Percentiles rank a stretch among this genome's conserved stretches.
phyloP scores from a whole-genome alignment of 2,888 invertebrate species.

The Nemotelus pantherinus region DNA sequence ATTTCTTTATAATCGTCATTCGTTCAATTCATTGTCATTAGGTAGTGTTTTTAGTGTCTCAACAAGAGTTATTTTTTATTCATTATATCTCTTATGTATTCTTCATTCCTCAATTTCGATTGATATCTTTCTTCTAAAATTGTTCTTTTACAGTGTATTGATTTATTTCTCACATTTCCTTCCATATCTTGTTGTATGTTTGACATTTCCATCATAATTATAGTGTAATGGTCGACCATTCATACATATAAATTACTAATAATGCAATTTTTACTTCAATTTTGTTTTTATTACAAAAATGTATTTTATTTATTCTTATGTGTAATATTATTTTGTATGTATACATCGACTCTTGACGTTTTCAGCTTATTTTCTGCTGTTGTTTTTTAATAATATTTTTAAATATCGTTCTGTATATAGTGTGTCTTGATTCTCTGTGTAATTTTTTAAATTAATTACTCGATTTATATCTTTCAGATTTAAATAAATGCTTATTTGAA shows the following conservation, averaged over 20 bases:
- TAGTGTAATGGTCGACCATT: not conserved
- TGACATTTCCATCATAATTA: not conserved
- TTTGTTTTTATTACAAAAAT: conserved; percentile 34
- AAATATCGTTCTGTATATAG: conserved; percentile 19
- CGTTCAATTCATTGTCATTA: too few species aligned
- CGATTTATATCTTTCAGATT: not conserved
- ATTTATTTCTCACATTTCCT: too few species aligned
- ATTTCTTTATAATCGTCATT: too few species aligned
- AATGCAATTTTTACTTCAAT: not conserved
- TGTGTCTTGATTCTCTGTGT: conserved; percentile 20
- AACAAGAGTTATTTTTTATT: too few species aligned
- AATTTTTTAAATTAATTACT: too few species aligned
- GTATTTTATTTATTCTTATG: not conserved
- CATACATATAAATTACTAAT: conserved; percentile 24
- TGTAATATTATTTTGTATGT: not conserved
- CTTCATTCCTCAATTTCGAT: too few species aligned
- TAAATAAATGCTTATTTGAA: not conserved
- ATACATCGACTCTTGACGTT: not conserved
- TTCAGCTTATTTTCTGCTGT: conserved; percentile 1
- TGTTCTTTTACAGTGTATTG: too few species aligned
- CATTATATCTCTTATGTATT: too few species aligned
- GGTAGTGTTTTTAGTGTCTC: too few species aligned
- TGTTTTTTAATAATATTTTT: not conserved
- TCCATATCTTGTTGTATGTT: too few species aligned
- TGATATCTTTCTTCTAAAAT: too few species aligned